These are phyloP conservation scores for Drosophila kokeensis DNA, from an alignment of 2,888 invertebrate genomes.

Conservation along the genomic window DNA sequence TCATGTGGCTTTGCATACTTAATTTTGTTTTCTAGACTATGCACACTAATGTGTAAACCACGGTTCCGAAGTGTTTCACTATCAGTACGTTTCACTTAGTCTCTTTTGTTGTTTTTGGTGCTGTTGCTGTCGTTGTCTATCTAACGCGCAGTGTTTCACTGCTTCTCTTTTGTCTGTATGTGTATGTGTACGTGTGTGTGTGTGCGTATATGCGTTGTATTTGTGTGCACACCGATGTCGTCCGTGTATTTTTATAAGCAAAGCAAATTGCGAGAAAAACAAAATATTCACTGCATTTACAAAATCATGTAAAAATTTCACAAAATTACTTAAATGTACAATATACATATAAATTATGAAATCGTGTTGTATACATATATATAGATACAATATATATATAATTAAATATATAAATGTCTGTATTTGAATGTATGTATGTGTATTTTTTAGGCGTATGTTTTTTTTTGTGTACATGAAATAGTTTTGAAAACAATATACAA, in stretches of 20 bases:
- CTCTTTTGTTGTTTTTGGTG: constrained; percentile 26
- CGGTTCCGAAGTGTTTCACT: constrained; percentile 64
- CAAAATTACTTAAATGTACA: constrained; percentile 16
- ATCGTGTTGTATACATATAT: constrained; percentile 8
- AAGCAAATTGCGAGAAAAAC: constrained; percentile 38
- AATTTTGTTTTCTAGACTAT: background rate
- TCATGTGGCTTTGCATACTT: background rate
- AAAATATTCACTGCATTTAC: constrained; percentile 47
- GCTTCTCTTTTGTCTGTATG: constrained; percentile 28
- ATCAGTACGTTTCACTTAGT: constrained; percentile 63
- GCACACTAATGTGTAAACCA: constrained; percentile 16
- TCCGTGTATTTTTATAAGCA: constrained; percentile 43
- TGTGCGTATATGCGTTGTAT: constrained; percentile 29
- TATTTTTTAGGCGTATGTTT: background rate
- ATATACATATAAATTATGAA: constrained; percentile 39
- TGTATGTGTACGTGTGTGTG: constrained; percentile 16
- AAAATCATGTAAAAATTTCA: constrained; percentile 46
- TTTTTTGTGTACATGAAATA: constrained; percentile 48
- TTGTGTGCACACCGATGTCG: constrained; percentile 5
- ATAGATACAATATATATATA: constrained; percentile 1
- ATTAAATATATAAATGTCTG: constrained; percentile 1
- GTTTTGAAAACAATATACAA: constrained; percentile 50
- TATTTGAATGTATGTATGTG: background rate
- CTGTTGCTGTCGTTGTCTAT: constrained; percentile 53
- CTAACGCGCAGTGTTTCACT: constrained; percentile 58